These are phyloP conservation scores for Neodon shergylaensis DNA, from an alignment of 2,113 vertebrate genomes.

Conservation along the genomic window DNA sequence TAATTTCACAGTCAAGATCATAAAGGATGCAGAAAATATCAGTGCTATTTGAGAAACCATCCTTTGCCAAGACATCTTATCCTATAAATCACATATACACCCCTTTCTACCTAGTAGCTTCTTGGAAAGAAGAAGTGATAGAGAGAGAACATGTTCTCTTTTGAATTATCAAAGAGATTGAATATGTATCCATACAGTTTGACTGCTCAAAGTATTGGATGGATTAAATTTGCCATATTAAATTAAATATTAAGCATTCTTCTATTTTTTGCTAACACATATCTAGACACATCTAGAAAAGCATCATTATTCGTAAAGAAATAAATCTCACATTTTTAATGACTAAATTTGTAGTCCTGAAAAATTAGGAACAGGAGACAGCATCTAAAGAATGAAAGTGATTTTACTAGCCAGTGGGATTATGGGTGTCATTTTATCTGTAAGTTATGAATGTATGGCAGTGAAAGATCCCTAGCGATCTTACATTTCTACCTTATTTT, in stretches of 20 bases:
- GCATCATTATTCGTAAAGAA: background rate
- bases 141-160: constrained; percentile 21
- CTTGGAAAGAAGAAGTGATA: background rate
- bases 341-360: constrained; percentile 19
- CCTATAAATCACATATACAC: background rate
- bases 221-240: background rate
- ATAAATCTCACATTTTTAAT: background rate
- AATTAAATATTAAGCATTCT: background rate
- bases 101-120: background rate
- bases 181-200: background rate
- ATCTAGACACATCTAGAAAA: background rate
- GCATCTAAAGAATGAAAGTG: background rate
- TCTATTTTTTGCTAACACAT: background rate
- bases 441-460: background rate
- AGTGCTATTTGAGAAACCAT: background rate
- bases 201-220: background rate
- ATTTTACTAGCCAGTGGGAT: background rate
- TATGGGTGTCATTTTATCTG: background rate
- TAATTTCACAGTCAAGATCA: background rate
- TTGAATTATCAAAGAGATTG: background rate
- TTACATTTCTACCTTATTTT: background rate
- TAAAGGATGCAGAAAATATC: background rate
- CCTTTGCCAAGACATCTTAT: background rate
- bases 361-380: background rate
- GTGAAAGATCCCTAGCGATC: background rate